Percentiles rank a stretch among this genome's conserved stretches.
These are phyloP conservation scores for Uromys caudimaculatus DNA, from an alignment of 2,797 vertebrate species.

Conservation along the genomic window DNA sequence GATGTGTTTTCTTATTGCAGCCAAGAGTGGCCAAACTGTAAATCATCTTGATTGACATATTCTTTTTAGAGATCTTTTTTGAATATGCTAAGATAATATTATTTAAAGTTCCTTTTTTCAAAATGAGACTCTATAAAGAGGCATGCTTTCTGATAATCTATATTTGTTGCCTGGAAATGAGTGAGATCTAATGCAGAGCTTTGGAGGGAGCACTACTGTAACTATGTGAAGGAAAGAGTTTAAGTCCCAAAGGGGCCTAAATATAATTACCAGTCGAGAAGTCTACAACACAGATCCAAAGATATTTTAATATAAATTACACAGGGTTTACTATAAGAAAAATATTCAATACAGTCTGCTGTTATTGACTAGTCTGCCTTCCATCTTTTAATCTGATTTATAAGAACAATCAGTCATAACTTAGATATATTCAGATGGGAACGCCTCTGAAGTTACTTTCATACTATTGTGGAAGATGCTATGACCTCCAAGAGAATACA, in stretches of 20 bases:
- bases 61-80: conserved; percentile 43
- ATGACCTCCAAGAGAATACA: not conserved
- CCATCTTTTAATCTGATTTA: conserved; percentile 44
- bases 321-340: not conserved
- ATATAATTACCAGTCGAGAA: not conserved
- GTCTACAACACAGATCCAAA: not conserved
- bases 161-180: not conserved
- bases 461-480: not conserved
- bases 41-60: conserved; percentile 5
- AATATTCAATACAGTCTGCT: not conserved
- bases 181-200: not conserved
- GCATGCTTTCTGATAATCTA: not conserved
- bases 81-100: conserved; percentile 9
- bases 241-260: not conserved
- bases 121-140: not conserved
- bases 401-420: conserved; percentile 19
- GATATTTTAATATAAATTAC: not conserved
- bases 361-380: not conserved
- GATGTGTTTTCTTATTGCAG: not conserved
- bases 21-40: not conserved
- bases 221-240: not conserved
- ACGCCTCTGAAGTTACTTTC: not conserved
- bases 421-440: not conserved
- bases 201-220: not conserved
- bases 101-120: conserved; percentile 59